Evolutionary conservation across 2,113 vertebrate species (phyloP), one percentile per base, ranked within the genome.

Genomic region (pig (Sus scrofa)): DNA sequence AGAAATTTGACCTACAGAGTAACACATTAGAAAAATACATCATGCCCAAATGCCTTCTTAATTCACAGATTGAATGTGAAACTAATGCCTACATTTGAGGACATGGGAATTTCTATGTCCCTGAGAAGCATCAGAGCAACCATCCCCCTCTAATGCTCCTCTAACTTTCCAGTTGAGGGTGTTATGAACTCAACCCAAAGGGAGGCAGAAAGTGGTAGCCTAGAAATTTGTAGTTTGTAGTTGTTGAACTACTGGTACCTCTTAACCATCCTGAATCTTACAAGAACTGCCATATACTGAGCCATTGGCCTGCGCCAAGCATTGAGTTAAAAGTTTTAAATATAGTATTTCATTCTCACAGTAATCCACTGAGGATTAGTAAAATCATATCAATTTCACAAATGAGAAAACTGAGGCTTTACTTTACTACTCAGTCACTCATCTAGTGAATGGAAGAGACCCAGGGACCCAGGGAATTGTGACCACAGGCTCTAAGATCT

Each of bases 201-300:
- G 84, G 79, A 89, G 84, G 74, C n/a, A 94, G 87, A 73, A 91
- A 44, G 78, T 30, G 24, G 44, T 26, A 26, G 18, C 26, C 62
- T 14, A n/a, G 37, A 82, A 78, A 56, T 52, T 6, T 3, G 4
- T n/a, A 20, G 22, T 10, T 58, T 93, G 18, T 91, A 30, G 83
- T 62, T 74, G 24, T 56, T 32, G 27, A 18, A 24, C 37, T 14
- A 52, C 10, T 26, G 14, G 32, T 39, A 32, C 58, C 13, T 13
- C 26, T 65, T n/a, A 24, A 13, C 16, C 13, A 14, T 26, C 68
- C 15, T 22, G 74, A 86, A 19, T 71, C 73, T 52, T 44, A 30
- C 19, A 63, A 60, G 14, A 70, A 20, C 18, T 19, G 16, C 39
- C 18, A 1, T 22, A 19, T 24, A 10, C 4, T 11, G 26, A 62